Evolutionary conservation across 2,888 invertebrate species (phyloP).

Genomic region (Machimus atricapillus): DNA sequence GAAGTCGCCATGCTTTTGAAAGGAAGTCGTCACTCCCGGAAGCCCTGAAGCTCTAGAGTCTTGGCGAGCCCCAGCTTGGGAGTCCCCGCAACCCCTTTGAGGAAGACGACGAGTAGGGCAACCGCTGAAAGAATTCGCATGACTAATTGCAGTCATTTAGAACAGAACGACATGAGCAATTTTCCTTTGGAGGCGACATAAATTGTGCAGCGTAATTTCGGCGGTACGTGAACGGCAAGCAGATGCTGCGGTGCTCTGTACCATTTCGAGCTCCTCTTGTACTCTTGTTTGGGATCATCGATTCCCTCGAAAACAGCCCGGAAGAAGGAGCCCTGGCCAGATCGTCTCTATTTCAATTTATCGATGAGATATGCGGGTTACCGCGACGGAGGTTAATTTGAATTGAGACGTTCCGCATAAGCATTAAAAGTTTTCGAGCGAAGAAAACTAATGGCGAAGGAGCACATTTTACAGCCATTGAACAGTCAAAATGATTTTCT

Average conservation of each 20-base stretch:
- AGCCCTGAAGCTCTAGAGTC: background rate
- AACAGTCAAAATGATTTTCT: slow-evolving; percentile 3
- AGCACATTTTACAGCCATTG: slow-evolving; percentile 25
- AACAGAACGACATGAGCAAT: slow-evolving; percentile 35
- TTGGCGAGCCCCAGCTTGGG: background rate
- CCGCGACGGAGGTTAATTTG: slow-evolving; percentile 14
- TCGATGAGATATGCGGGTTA: slow-evolving; percentile 1
- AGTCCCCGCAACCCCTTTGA: background rate
- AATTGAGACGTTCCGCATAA: background rate
- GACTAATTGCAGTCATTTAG: slow-evolving; percentile 38
- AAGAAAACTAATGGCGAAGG: slow-evolving; percentile 29
- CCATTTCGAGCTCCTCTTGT: background rate
- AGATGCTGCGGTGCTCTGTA: background rate
- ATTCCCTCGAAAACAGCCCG: background rate
- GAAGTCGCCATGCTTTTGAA: background rate
- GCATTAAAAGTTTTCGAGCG: slow-evolving; percentile 15
- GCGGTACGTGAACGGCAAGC: slow-evolving; percentile 17
- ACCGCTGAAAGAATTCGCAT: slow-evolving; percentile 14
- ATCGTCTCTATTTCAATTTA: slow-evolving; percentile 30
- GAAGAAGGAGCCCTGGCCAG: background rate
- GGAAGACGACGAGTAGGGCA: background rate
- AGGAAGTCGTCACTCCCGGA: background rate
- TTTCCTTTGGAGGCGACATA: slow-evolving; percentile 30
- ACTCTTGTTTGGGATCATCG: background rate
- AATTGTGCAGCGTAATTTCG: slow-evolving; percentile 28